These are phyloP conservation scores for Drosophila paulistorum DNA, from an alignment of 1,140 invertebrate species.

Conservation along the genomic window DNA sequence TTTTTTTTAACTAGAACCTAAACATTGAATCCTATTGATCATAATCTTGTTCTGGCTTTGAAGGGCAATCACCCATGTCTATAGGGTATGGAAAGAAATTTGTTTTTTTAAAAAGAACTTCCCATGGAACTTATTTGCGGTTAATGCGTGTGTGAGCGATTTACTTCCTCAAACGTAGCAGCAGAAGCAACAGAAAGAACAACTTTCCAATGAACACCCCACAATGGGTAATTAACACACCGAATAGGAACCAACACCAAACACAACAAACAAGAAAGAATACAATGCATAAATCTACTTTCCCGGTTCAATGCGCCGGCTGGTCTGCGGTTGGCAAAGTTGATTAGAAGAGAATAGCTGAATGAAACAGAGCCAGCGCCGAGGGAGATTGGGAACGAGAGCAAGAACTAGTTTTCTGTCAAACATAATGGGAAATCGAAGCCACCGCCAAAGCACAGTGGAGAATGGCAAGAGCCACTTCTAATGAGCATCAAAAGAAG, in stretches of 20 bases:
- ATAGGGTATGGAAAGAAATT: constrained; percentile 14
- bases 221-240: constrained; percentile 71
- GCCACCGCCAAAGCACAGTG: constrained; percentile 33
- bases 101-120: constrained; percentile 6
- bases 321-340: constrained; percentile 57
- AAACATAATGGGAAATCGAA: constrained; percentile 68
- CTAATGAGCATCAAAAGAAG: constrained; percentile 43
- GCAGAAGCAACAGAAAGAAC: neutral
- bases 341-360: constrained; percentile 57
- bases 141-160: constrained; percentile 51
- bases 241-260: constrained; percentile 43
- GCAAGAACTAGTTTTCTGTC: constrained; percentile 60
- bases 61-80: too few species aligned
- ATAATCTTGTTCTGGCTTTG: too few species aligned
- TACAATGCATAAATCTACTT: constrained; percentile 69
- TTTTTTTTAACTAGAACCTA: too few species aligned
- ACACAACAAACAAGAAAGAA: constrained; percentile 21
- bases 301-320: constrained; percentile 60
- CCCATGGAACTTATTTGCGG: constrained; percentile 44
- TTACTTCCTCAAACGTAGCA: constrained; percentile 42
- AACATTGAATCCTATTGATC: too few species aligned
- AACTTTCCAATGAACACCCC: constrained; percentile 38
- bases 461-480: constrained; percentile 40
- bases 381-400: constrained; percentile 12
- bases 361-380: constrained; percentile 30